Percentiles rank a stretch among this genome's conserved stretches.
phyloP scores from a whole-genome alignment of 2,113 vertebrate genomes.

The Triplophysa rosa region DNA sequence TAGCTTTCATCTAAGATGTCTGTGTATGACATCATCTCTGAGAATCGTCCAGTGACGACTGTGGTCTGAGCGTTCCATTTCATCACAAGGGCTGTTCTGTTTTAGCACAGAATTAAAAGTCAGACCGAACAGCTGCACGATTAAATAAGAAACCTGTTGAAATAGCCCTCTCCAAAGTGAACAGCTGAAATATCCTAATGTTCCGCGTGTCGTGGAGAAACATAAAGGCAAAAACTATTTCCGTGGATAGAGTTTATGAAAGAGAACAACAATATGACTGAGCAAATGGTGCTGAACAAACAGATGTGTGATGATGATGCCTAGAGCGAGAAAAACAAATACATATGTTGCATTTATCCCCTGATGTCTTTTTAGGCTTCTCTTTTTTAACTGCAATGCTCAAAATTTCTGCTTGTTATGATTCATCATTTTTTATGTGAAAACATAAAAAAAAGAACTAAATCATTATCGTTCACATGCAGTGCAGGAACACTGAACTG shows the following conservation, averaged over 20 bases:
- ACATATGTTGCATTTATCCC: background rate
- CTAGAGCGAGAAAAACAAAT: background rate
- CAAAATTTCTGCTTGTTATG: no score
- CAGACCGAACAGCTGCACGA: background rate
- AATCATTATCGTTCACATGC: no score
- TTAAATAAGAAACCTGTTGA: conserved; percentile 26
- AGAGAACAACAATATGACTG: conserved; percentile 4
- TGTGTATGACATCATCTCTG: background rate
- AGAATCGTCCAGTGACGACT: background rate
- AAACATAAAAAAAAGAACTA: no score
- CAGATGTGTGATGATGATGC: no score
- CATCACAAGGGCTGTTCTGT: conserved; percentile 8
- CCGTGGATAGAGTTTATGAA: conserved; percentile 5
- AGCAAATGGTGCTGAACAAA: background rate
- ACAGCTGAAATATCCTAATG: conserved; percentile 25
- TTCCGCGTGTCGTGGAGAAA: background rate
- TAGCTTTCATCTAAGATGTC: background rate
- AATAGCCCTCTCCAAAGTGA: background rate
- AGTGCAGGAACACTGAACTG: no score
- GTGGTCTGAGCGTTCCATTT: background rate
- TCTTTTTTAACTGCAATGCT: no score
- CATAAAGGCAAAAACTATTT: conserved; percentile 1
- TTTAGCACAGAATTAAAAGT: conserved; percentile 20
- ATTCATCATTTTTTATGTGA: no score
- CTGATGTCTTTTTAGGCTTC: background rate